Conservation (phyloP, 2,888 invertebrate species). For the Meghimatium bilineatum region DNA sequence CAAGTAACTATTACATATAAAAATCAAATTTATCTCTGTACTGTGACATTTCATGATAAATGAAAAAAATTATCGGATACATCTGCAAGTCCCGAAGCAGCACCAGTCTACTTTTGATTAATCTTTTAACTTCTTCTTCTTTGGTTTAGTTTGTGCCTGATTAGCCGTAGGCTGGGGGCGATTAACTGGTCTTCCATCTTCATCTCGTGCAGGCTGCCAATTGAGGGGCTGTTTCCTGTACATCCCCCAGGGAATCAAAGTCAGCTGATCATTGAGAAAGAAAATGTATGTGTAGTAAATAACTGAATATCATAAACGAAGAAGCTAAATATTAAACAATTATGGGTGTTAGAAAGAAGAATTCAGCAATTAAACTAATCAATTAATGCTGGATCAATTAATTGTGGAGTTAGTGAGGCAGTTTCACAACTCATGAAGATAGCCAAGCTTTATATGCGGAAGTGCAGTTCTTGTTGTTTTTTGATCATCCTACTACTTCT, state of each 20-base stretch:
- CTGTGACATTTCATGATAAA: background rate
- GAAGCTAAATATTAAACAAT: background rate
- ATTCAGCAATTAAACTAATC: too few species aligned
- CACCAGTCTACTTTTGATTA: background rate
- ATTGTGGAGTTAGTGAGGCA: too few species aligned
- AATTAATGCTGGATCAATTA: too few species aligned
- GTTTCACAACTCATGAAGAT: too few species aligned
- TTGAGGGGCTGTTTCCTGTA: slow-evolving; percentile 90
- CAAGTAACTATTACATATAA: background rate
- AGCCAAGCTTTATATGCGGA: too few species aligned
- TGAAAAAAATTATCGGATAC: background rate
- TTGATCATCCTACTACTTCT: too few species aligned
- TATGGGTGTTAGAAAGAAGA: background rate
- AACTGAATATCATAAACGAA: background rate
- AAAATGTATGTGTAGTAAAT: background rate
- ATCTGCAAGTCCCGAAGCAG: background rate
- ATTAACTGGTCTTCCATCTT: slow-evolving; percentile 70
- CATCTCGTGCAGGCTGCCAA: slow-evolving; percentile 88
- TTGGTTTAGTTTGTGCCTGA: slow-evolving; percentile 56
- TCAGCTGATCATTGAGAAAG: slow-evolving; percentile 59
- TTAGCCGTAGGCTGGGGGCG: slow-evolving; percentile 33
- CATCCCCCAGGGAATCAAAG: slow-evolving; percentile 95
- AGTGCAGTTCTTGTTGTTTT: too few species aligned
- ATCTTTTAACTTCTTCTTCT: slow-evolving; percentile 67
- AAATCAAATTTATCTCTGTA: too few species aligned